phyloP scores from a whole-genome alignment of 2,888 invertebrate genomes.

The Microchrysa polita region DNA sequence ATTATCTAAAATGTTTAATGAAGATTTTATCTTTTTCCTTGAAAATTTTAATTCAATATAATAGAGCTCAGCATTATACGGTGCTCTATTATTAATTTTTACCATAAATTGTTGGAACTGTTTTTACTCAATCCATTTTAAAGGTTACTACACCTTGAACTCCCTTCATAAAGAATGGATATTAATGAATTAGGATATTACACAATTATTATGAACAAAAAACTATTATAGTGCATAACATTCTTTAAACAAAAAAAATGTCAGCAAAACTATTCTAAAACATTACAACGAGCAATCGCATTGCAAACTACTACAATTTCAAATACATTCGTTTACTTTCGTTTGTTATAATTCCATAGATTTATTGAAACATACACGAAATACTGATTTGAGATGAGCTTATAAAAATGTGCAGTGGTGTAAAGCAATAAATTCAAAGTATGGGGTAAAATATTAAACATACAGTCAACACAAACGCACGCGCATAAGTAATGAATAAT shows the following conservation, averaged over 20 bases:
- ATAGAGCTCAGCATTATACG: background rate
- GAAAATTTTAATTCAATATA: background rate
- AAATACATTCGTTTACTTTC: constrained; percentile 14
- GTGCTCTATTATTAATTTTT: no score
- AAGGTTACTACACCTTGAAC: no score
- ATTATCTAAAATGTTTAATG: background rate
- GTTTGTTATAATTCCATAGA: constrained; percentile 34
- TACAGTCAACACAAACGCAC: no score
- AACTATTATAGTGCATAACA: background rate
- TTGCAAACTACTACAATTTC: constrained; percentile 14
- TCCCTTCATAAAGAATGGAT: background rate
- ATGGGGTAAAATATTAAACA: constrained; percentile 32
- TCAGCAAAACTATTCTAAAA: constrained; percentile 26
- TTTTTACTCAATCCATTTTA: no score
- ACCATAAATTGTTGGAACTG: no score
- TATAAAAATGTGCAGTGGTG: constrained; percentile 35
- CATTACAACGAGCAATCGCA: constrained; percentile 20
- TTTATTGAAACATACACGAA: constrained; percentile 5
- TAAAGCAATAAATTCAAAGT: constrained; percentile 42
- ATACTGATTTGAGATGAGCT: constrained; percentile 26
- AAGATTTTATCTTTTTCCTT: background rate
- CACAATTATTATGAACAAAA: background rate
- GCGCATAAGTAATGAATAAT: constrained; percentile 18
- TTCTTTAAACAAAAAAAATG: background rate
- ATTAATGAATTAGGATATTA: constrained; percentile 26